These are phyloP conservation scores for Patiria pectinifera DNA, from an alignment of 53 echinoderm and acorn worm genomes.

Conservation along the genomic window DNA sequence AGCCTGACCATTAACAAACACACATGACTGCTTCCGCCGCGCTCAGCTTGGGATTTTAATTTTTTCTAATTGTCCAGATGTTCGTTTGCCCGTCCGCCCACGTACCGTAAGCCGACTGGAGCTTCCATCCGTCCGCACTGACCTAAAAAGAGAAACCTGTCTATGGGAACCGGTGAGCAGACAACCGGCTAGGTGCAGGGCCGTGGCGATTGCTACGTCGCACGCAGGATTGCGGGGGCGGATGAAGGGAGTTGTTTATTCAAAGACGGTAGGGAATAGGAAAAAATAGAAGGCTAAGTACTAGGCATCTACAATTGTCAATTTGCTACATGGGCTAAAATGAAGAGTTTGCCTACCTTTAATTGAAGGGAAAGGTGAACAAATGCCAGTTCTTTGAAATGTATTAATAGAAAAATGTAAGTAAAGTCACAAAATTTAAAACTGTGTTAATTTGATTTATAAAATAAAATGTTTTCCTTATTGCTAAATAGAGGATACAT, in stretches of 20 bases:
- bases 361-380: not conserved
- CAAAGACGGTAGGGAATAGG: no score
- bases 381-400: not conserved
- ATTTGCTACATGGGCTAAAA: not conserved
- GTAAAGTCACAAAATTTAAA: no score
- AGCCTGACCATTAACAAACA: not conserved
- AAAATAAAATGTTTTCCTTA: no score
- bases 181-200: not conserved
- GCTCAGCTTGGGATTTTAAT: not conserved
- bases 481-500: no score
- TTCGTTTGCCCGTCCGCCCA: slow-evolving; percentile 8
- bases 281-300: not conserved
- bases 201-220: not conserved
- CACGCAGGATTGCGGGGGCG: slow-evolving; percentile 8
- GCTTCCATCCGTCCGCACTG: not conserved
- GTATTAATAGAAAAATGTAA: no score
- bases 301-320: not conserved
- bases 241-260: slow-evolving; percentile 10
- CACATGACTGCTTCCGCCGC: not conserved
- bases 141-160: not conserved
- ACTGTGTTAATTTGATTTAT: no score
- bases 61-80: slow-evolving; percentile 25
- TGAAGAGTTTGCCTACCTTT: not conserved
- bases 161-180: not conserved
- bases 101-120: not conserved